These are phyloP conservation scores for Linnaemya vulpina DNA, from an alignment of 2,888 invertebrate species.

Conservation along the genomic window DNA sequence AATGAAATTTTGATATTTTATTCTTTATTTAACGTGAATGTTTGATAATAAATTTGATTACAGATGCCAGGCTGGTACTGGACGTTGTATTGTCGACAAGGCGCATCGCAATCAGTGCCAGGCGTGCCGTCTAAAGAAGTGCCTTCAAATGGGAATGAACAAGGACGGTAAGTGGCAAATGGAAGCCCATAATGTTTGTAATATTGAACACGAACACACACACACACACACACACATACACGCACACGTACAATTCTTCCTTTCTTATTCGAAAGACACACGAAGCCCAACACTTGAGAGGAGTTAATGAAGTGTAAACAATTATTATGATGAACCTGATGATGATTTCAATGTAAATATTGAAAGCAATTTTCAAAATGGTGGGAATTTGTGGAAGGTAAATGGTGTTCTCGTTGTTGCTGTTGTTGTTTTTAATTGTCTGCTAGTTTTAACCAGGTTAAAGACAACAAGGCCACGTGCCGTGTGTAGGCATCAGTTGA, in stretches of 20 bases:
- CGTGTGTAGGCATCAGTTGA: slow-evolving; percentile 54
- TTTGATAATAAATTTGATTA: slow-evolving; percentile 72
- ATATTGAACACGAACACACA: background rate
- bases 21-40: slow-evolving; percentile 33
- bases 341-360: slow-evolving; percentile 62
- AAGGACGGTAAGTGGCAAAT: slow-evolving; percentile 94
- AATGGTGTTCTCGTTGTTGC: background rate
- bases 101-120: slow-evolving; percentile 99
- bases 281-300: slow-evolving; percentile 48
- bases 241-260: background rate
- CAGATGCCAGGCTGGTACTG: slow-evolving; percentile 99
- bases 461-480: slow-evolving; percentile 69
- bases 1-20: slow-evolving; percentile 48
- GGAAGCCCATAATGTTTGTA: slow-evolving; percentile 1
- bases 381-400: background rate
- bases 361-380: slow-evolving; percentile 14
- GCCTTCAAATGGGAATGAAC: slow-evolving; percentile 99
- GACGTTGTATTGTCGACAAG: slow-evolving; percentile 98
- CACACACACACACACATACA: slow-evolving; percentile 22
- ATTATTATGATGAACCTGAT: slow-evolving; percentile 60
- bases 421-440: slow-evolving; percentile 62
- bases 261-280: slow-evolving; percentile 31
- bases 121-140: slow-evolving; percentile 98
- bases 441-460: slow-evolving; percentile 57
- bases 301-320: slow-evolving; percentile 77